Conservation (phyloP, 35 echinoderm and acorn worm species). For the Patiria miniata region DNA sequence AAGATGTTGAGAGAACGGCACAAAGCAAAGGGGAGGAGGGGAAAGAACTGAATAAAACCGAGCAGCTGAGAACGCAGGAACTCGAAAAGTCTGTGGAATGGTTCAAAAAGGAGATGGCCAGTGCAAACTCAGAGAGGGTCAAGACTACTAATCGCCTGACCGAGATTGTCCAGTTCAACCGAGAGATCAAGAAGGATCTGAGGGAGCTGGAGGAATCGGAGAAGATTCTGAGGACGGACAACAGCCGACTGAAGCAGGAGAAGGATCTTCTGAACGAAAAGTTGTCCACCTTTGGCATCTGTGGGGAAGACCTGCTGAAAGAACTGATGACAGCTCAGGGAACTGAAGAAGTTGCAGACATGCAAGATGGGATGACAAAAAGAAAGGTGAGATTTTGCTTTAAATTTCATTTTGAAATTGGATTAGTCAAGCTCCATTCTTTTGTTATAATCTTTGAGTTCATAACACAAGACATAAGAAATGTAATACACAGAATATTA, state of each 20-base stretch:
- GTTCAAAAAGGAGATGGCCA: slow-evolving; percentile 33
- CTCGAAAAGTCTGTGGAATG: slow-evolving; percentile 23
- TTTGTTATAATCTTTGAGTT: neutral
- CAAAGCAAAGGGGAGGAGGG: slow-evolving; percentile 15
- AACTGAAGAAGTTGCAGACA: slow-evolving; percentile 27
- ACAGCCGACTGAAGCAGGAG: slow-evolving; percentile 66
- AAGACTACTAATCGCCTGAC: slow-evolving; percentile 41
- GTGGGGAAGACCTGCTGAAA: slow-evolving; percentile 37
- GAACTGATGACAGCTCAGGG: slow-evolving; percentile 44
- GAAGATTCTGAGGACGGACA: slow-evolving; percentile 61
- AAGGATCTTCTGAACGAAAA: slow-evolving; percentile 76
- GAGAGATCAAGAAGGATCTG: slow-evolving; percentile 49
- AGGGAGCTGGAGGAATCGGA: slow-evolving; percentile 41
- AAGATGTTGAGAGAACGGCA: slow-evolving; percentile 20
- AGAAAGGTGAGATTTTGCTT: slow-evolving; percentile 49
- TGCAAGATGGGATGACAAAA: slow-evolving; percentile 46
- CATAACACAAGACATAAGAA: neutral
- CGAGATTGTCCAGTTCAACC: slow-evolving; percentile 50
- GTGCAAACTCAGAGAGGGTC: slow-evolving; percentile 8
- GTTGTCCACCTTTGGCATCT: slow-evolving; percentile 16
- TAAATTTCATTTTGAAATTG: neutral
- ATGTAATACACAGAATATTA: too few species aligned
- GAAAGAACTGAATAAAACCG: slow-evolving; percentile 33
- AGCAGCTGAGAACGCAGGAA: slow-evolving; percentile 45
- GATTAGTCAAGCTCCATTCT: neutral